Conservation (phyloP, 2,797 vertebrate species). For the Erithacus rubecula region DNA sequence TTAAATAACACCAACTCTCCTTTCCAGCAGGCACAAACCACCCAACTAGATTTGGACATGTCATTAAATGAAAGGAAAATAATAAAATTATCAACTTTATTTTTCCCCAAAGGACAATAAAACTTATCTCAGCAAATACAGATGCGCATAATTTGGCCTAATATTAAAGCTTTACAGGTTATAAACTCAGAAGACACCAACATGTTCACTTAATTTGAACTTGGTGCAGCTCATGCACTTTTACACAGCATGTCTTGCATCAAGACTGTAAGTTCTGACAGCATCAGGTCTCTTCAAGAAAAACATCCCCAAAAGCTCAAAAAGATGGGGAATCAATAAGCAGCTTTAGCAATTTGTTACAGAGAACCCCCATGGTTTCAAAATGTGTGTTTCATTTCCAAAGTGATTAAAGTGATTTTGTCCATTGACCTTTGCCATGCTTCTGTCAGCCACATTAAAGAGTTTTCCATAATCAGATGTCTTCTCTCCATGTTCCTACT, state of each 20-base stretch:
- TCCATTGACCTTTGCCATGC: neutral
- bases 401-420: neutral
- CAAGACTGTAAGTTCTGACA: neutral
- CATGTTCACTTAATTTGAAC: neutral
- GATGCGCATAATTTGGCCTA: neutral
- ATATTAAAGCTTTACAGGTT: neutral
- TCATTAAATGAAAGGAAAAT: neutral
- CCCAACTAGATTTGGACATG: neutral
- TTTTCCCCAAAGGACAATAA: neutral
- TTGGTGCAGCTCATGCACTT: neutral
- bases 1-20: neutral
- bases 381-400: neutral
- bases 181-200: neutral
- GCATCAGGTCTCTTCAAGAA: neutral
- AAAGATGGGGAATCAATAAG: neutral
- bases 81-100: neutral
- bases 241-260: neutral
- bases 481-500: neutral
- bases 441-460: neutral
- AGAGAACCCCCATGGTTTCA: neutral
- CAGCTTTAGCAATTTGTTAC: neutral
- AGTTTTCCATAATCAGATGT: neutral
- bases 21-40: neutral
- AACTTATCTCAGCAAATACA: neutral
- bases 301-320: neutral